Percentiles rank a stretch among this genome's conserved stretches.
Evolutionary conservation across 2,888 invertebrate species (phyloP).

Genomic region (Drosophila picticornis): DNA sequence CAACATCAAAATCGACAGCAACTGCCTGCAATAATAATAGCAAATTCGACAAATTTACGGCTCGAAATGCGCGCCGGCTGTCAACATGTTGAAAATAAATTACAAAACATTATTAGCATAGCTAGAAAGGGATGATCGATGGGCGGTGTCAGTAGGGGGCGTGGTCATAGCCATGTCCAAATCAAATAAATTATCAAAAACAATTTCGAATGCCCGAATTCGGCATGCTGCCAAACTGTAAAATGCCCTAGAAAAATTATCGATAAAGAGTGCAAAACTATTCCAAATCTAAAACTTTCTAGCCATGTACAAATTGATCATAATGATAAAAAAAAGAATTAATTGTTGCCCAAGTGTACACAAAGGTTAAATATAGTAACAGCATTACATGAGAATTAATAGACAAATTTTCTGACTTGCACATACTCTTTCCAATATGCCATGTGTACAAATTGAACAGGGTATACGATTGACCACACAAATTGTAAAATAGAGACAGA

Average conservation of each 20-base stretch:
- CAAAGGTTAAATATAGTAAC: not conserved
- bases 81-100: slow-evolving; percentile 77
- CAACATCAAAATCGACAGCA: slow-evolving; percentile 28
- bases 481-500: slow-evolving; percentile 1
- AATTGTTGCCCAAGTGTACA: not conserved
- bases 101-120: slow-evolving; percentile 76
- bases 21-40: slow-evolving; percentile 57
- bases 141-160: slow-evolving; percentile 34
- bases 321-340: not conserved
- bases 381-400: not conserved
- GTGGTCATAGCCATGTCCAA: slow-evolving; percentile 47
- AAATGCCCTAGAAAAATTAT: slow-evolving; percentile 5
- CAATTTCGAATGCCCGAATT: slow-evolving; percentile 20
- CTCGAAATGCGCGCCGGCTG: slow-evolving; percentile 67
- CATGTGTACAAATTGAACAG: not conserved
- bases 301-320: not conserved
- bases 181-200: slow-evolving; percentile 65
- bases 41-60: slow-evolving; percentile 67
- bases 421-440: not conserved
- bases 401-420: not conserved
- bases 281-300: not conserved
- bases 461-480: slow-evolving; percentile 22
- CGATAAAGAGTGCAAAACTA: not conserved
- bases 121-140: slow-evolving; percentile 55
- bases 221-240: not conserved